A percentile compares a stretch with the other conserved stretches of the same genome.
phyloP scores from a whole-genome alignment of 1,140 invertebrate species.

The Diachasma alloeum region DNA sequence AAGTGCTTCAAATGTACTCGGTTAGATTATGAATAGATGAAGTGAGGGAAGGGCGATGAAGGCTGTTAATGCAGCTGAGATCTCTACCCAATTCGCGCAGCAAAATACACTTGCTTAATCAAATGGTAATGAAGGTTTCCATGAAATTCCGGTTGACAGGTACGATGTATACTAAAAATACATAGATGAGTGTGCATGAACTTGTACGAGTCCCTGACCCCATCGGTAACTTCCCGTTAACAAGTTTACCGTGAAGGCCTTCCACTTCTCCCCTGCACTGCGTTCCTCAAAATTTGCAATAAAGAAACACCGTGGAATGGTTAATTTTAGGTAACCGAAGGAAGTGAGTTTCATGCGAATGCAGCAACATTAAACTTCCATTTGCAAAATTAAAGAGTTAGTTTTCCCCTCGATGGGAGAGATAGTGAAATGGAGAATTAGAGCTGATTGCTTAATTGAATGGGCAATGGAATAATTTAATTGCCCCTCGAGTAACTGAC shows the following conservation, averaged over 20 bases:
- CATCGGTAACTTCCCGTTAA: conserved; percentile 17
- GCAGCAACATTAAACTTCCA: neutral
- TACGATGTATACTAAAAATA: neutral
- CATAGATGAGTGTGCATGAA: conserved; percentile 10
- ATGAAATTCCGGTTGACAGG: neutral
- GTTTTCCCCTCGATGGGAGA: neutral
- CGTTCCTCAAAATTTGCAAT: neutral
- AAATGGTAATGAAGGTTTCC: neutral
- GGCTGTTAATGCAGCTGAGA: neutral
- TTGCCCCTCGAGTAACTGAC: neutral
- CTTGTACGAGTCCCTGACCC: conserved; percentile 12
- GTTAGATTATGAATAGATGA: too few relatives aligned
- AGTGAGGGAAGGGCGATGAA: neutral
- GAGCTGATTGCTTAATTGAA: neutral
- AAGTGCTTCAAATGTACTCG: neutral
- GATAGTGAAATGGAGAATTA: neutral
- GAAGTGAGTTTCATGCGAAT: too few relatives aligned
- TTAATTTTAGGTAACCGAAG: neutral
- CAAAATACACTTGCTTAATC: neutral
- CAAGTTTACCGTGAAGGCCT: conserved; percentile 21
- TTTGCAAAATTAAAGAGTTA: neutral
- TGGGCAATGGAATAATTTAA: neutral
- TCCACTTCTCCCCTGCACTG: neutral
- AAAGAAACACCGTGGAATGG: neutral
- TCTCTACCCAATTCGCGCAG: neutral